Conservation (phyloP, 1,140 invertebrate genomes). For the Battus philenor region DNA sequence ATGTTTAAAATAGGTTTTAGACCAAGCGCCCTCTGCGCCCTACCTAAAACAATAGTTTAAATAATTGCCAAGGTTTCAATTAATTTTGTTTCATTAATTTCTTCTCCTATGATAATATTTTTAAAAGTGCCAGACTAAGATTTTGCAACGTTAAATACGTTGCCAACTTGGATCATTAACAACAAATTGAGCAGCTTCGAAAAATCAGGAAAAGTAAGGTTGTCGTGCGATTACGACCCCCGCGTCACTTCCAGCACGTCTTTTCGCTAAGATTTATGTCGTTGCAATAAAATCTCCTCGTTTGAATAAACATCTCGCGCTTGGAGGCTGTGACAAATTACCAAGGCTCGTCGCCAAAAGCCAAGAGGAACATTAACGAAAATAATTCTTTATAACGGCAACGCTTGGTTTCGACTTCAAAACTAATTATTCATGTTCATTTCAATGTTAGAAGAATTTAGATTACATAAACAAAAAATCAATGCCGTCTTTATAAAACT, state of each 20-base stretch:
- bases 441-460: background rate
- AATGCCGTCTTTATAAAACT: no score
- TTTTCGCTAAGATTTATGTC: slow-evolving; percentile 49
- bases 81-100: no score
- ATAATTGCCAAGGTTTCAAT: no score
- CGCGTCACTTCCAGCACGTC: slow-evolving; percentile 48
- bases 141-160: no score
- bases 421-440: slow-evolving; percentile 48
- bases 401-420: slow-evolving; percentile 31
- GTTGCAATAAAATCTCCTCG: slow-evolving; percentile 63
- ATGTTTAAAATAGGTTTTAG: no score
- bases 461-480: no score
- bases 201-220: slow-evolving; percentile 32
- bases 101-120: no score
- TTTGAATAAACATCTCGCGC: slow-evolving; percentile 67
- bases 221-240: slow-evolving; percentile 42
- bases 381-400: slow-evolving; percentile 60
- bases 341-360: slow-evolving; percentile 45
- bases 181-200: no score
- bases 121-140: no score
- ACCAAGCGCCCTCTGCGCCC: no score
- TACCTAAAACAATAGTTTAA: no score
- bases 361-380: slow-evolving; percentile 49
- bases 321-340: slow-evolving; percentile 58
- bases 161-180: no score